These are phyloP conservation scores for Epinephelus cyanopodus DNA, from an alignment of 2,113 vertebrate species.

Conservation along the genomic window DNA sequence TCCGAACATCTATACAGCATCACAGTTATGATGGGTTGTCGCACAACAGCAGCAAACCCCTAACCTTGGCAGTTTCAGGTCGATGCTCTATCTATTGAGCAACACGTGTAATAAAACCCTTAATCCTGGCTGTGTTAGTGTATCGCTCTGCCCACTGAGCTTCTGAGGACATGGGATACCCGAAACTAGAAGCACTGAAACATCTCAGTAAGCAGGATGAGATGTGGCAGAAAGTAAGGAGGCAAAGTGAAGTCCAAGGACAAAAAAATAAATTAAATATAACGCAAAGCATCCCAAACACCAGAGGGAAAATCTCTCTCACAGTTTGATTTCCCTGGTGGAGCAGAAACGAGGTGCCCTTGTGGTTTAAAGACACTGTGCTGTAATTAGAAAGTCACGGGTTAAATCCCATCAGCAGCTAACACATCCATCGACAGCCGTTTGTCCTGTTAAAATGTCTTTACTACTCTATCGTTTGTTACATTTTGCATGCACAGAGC, in stretches of 20 bases:
- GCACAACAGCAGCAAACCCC: not conserved
- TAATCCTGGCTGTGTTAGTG: conserved; percentile 60
- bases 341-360: conserved; percentile 23
- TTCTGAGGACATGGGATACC: conserved; percentile 39
- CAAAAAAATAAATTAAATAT: conserved; percentile 29
- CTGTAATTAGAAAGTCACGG: conserved; percentile 60
- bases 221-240: conserved; percentile 14
- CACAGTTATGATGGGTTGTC: conserved; percentile 5
- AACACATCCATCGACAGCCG: not conserved
- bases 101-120: conserved; percentile 61
- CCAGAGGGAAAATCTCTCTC: conserved; percentile 11
- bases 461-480: conserved; percentile 13
- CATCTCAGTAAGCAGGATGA: conserved; percentile 51
- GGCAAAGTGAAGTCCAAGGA: conserved; percentile 53
- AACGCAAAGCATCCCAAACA: conserved; percentile 17
- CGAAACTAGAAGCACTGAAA: conserved; percentile 34
- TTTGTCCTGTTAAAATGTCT: conserved; percentile 45
- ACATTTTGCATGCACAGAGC: conserved; percentile 47
- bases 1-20: conserved; percentile 41
- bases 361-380: conserved; percentile 53
- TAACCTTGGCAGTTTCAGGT: conserved; percentile 56
- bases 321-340: conserved; percentile 40
- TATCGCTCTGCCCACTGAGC: conserved; percentile 34
- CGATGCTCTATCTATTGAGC: conserved; percentile 56
- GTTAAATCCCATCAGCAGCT: conserved; percentile 50